Evolutionary conservation across 2,797 vertebrate genomes (phyloP), one percentile per base, ranked within the genome.

Genomic region (Gallinago solitaria): DNA sequence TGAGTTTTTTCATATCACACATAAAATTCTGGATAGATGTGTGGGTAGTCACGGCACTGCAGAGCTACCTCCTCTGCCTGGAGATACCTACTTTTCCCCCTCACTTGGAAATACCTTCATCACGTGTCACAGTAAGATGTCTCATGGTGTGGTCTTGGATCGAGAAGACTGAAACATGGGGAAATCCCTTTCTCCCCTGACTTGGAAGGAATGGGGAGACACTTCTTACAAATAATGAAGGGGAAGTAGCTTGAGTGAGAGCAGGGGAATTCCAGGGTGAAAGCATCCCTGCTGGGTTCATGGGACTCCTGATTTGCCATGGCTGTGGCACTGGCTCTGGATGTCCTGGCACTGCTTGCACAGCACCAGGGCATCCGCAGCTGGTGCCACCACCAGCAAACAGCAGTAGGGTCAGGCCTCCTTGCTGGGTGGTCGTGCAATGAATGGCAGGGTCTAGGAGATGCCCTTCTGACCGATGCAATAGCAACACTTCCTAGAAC

Each of bases 201-300:
- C 14, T 37, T 37, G 41, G 54, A 82, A 85, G 53, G 53, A 93
- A 37, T 23, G 1, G 3, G 59, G 81, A 71, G 43, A 68, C 2
- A 41, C 23, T 67, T 39, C 43, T 96, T 64, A 25, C 11, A 79
- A 37, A 73, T 54, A 74, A 54, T 21, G 61, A 94, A 60, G 21
- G 30, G 47, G 48, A 94, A 89, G 20, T 45, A 87, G 59, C 17
- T 39, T 16, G 21, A 92, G 39, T 60, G 88, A 76, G n/a, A 47
- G n/a, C 1, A 7, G 70, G 37, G 63, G 24, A 86, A 79, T 84
- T 87, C 47, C 83, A 67, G 30, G 28, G 30, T 2, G 16, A 60
- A 17, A 61, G 9, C 11, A 35, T 65, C 17, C 3, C 1, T 23
- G 4, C 0, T 1, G 33, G 10, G 7, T 65, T 78, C 1, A 2